Base-by-base conservation (phyloP, 2,888 invertebrate species). In the Diarsia mendica region DNA sequence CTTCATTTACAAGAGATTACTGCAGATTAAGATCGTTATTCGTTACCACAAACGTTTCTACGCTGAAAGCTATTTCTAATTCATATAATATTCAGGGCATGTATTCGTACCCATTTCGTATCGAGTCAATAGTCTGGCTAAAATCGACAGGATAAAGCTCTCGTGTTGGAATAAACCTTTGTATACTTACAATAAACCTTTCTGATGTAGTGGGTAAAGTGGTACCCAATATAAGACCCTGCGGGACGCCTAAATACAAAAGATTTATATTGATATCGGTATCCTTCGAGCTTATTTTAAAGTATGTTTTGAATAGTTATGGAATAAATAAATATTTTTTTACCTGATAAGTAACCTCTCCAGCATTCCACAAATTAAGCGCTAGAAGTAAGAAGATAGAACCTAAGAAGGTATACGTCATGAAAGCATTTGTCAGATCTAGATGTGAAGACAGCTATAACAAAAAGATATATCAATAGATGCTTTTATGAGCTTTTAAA, bases 361-460 rank as follows among this genome's bases (percentile, higher is more conserved):
- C 95, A 0, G 96, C 95, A 72, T 96, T 96, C 95, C 95, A 96
- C 60, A 96, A 90, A 87, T 95, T 95, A 55, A 96, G 83, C 1
- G 94, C 95, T 44, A 95, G 82, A 44, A 95, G 83, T 67, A 94
- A 88, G 82, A 96, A 95, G n/a, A 96, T 87, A 0, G 94, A 95
- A 2, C 92, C 87, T 8, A 96, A 94, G 76, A 96, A 96, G 0
- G 95, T 94, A 80, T 94, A 95, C 10, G 95, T 96, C 96, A 95
- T 96, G 71, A 95, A 92, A 8, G 95, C 95, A 79, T 95, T 95
- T 11, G 95, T 94, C 58, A 94, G 81, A 85, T 95, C 93, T 76
- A 94, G 71, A 79, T 93, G 92, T n/a, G 94, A 92, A 6, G 95
- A 91, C n/a, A 94, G 87, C 96, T 95, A 88, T 5, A 71, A 80